A percentile compares a stretch with the other conserved stretches of the same genome.
Conservation (phyloP, 1,140 invertebrate species). For the Drosophila pandora region DNA sequence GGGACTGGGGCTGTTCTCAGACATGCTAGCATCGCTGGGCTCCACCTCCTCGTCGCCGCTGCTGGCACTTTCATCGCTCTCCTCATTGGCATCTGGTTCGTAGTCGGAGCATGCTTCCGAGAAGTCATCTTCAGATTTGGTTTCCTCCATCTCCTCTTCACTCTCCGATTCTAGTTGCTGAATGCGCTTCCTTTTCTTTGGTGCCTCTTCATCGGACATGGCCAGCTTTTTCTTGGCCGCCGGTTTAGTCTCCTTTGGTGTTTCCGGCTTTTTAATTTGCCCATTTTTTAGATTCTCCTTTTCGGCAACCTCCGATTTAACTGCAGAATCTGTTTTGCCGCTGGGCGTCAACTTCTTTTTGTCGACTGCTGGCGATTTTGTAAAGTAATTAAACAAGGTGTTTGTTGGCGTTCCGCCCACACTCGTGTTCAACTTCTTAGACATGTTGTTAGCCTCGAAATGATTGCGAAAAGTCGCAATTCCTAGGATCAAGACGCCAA, state of each 20-base stretch:
- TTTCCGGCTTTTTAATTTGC: conserved; percentile 9
- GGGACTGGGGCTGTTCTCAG: conserved; percentile 40
- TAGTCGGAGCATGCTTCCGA: conserved; percentile 59
- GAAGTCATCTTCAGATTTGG: conserved; percentile 69
- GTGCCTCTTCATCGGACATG: conserved; percentile 76
- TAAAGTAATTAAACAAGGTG: conserved; percentile 86
- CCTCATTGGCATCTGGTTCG: conserved; percentile 45
- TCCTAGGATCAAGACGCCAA: conserved; percentile 44
- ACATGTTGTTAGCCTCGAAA: conserved; percentile 48
- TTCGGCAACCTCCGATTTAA: conserved; percentile 25
- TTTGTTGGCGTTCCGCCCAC: conserved; percentile 78
- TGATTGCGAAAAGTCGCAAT: conserved; percentile 13
- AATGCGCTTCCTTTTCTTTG: conserved; percentile 82
- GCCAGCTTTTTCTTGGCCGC: conserved; percentile 46
- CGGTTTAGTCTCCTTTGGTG: conserved; percentile 14
- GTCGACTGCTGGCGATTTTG: conserved; percentile 85
- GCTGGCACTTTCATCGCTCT: conserved; percentile 25
- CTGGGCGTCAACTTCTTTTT: conserved; percentile 82
- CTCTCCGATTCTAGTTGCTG: conserved; percentile 85
- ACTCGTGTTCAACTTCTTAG: conserved; percentile 74
- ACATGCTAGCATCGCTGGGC: conserved; percentile 22
- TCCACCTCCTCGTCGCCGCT: conserved; percentile 45
- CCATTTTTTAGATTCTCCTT: conserved; percentile 59
- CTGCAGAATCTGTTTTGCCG: conserved; percentile 43
- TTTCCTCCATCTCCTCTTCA: conserved; percentile 67